Percentiles rank a stretch among this genome's conserved stretches.
phyloP scores from a whole-genome alignment of 2,888 invertebrate genomes.

The Xanthia icteritia region DNA sequence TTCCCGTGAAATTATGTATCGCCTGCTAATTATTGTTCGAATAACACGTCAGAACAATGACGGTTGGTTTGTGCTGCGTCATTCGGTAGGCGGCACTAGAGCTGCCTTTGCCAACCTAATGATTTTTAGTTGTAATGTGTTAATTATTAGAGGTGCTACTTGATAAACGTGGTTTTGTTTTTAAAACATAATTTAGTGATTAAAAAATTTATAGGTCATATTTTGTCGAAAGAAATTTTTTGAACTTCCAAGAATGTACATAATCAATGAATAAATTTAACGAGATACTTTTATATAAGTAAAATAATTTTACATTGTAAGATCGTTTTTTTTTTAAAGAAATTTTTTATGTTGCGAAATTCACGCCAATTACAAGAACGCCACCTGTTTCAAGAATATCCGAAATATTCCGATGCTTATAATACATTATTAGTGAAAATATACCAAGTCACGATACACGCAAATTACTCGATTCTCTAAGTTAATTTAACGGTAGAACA shows the following conservation, averaged over 20 bases:
- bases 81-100: slow-evolving; percentile 51
- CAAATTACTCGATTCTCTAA: slow-evolving; percentile 56
- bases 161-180: neutral
- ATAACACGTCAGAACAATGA: slow-evolving; percentile 74
- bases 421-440: slow-evolving; percentile 44
- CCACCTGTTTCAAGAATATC: slow-evolving; percentile 8
- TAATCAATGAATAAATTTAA: neutral
- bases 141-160: slow-evolving; percentile 48
- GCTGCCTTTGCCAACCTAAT: slow-evolving; percentile 36
- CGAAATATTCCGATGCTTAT: slow-evolving; percentile 15
- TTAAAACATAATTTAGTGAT: neutral
- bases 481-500: slow-evolving; percentile 71
- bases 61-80: slow-evolving; percentile 66
- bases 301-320: no score
- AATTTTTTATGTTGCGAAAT: neutral
- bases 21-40: slow-evolving; percentile 78
- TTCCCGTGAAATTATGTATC: slow-evolving; percentile 86
- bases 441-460: slow-evolving; percentile 58
- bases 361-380: slow-evolving; percentile 2
- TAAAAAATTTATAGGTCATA: no score
- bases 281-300: neutral
- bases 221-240: no score
- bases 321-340: neutral
- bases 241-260: neutral
- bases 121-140: slow-evolving; percentile 59